These are phyloP conservation scores for Pseudomugil tenellus DNA, from an alignment of 2,797 vertebrate genomes.

Conservation along the genomic window DNA sequence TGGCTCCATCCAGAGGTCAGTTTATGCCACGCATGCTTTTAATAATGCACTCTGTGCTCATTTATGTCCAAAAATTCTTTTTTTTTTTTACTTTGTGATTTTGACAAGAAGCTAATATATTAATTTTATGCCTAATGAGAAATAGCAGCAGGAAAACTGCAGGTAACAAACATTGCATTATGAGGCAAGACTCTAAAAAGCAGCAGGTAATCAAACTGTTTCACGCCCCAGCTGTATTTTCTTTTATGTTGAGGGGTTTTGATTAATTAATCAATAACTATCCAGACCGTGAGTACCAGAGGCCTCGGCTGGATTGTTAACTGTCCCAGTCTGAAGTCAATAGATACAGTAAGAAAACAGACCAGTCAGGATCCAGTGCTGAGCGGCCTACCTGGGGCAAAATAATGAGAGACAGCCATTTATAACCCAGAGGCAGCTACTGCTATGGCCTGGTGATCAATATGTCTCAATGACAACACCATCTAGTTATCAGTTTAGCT, in stretches of 20 bases:
- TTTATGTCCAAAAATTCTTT: background rate
- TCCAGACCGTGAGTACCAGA: conserved; percentile 71
- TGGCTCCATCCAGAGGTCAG: conserved; percentile 49
- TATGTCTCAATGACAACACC: conserved; percentile 75
- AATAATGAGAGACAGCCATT: conserved; percentile 42
- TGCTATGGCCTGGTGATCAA: conserved; percentile 61
- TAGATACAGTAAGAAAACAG: conserved; percentile 54
- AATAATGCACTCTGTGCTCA: background rate
- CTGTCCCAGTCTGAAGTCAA: conserved; percentile 64
- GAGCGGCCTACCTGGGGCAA: conserved; percentile 66
- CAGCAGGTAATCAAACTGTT: conserved; percentile 24
- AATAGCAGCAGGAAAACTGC: background rate
- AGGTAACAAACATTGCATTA: background rate
- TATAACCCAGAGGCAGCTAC: conserved; percentile 46
- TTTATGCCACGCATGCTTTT: background rate
- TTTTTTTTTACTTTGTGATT: background rate
- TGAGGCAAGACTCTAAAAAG: conserved; percentile 8
- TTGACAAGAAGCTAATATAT: background rate
- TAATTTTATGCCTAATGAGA: background rate
- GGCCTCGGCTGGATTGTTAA: conserved; percentile 49
- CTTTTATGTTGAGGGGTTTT: conserved; percentile 43
- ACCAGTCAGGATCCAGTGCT: conserved; percentile 72
- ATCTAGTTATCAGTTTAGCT: conserved; percentile 34
- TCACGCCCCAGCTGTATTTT: conserved; percentile 16
- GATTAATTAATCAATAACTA: conserved; percentile 60